A percentile compares a stretch with the other conserved stretches of the same genome.
Conservation (phyloP, 1,140 invertebrate genomes). For the Apis cerana region DNA sequence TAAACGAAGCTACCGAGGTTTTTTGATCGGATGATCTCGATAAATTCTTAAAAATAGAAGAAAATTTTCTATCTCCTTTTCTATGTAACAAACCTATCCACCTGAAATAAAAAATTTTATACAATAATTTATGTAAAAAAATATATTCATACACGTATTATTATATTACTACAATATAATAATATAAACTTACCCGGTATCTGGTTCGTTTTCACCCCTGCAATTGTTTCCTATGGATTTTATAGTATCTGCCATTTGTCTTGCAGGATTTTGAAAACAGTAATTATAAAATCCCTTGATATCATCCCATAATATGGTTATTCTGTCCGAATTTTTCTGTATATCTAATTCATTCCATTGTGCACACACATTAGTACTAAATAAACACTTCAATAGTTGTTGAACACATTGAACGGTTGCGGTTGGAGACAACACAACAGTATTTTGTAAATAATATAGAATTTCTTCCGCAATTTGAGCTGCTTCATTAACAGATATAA, state of each 20-base stretch:
- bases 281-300: constrained; percentile 73
- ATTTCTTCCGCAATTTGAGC: constrained; percentile 91
- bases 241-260: constrained; percentile 74
- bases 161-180: background rate
- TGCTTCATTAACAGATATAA: constrained; percentile 87
- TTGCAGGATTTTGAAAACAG: constrained; percentile 73
- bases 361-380: constrained; percentile 89
- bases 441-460: constrained; percentile 87
- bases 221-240: constrained; percentile 76
- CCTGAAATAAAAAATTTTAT: constrained; percentile 46
- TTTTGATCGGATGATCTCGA: constrained; percentile 84
- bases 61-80: constrained; percentile 78
- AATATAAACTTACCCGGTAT: constrained; percentile 59
- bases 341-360: constrained; percentile 82
- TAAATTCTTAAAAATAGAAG: constrained; percentile 76
- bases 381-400: constrained; percentile 91
- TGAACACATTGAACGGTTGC: constrained; percentile 89
- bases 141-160: background rate
- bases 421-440: constrained; percentile 87
- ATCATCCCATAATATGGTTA: constrained; percentile 46
- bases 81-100: constrained; percentile 77
- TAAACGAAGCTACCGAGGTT: constrained; percentile 87
- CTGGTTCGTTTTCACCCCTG: constrained; percentile 71
- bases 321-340: constrained; percentile 60
- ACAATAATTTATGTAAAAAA: background rate